Percentiles rank a stretch among this genome's conserved stretches.
Evolutionary conservation across 2,113 vertebrate species (phyloP).

Genomic region (Atherinomorus stipes): DNA sequence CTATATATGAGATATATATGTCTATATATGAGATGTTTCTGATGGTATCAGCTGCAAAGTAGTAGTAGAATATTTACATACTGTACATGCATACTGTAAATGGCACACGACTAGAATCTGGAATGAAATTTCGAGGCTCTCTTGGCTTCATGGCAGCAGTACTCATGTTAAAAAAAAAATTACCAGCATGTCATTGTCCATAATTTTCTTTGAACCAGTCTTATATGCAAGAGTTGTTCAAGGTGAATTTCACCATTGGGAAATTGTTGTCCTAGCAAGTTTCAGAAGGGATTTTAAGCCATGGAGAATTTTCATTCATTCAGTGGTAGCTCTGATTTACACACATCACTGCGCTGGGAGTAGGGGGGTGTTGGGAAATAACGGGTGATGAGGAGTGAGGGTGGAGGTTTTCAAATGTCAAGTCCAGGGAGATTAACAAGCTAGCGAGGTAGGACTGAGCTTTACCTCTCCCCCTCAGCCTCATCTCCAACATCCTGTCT

Average conservation of each 20-base stretch:
- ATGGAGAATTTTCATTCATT: conserved; percentile 67
- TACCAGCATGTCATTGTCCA: conserved; percentile 33
- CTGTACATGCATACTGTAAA: conserved; percentile 4
- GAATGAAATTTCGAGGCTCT: conserved; percentile 21
- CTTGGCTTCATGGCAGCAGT: conserved; percentile 25
- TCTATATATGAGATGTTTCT: too few species aligned
- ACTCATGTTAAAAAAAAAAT: conserved; percentile 34
- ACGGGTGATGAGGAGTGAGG: conserved; percentile 27
- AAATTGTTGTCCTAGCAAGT: conserved; percentile 52
- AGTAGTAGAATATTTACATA: too few species aligned
- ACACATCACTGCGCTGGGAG: conserved; percentile 59
- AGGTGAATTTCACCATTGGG: conserved; percentile 69
- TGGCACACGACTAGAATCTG: background rate
- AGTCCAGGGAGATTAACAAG: conserved; percentile 74
- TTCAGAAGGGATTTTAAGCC: conserved; percentile 69
- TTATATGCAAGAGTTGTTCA: conserved; percentile 50
- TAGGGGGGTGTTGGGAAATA: conserved; percentile 11
- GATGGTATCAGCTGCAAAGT: too few species aligned
- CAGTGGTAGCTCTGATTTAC: conserved; percentile 61
- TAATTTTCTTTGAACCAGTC: conserved; percentile 35
- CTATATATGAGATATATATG: too few species aligned
- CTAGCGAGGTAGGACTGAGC: conserved; percentile 52
- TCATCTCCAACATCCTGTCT: conserved; percentile 25
- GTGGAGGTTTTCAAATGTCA: conserved; percentile 78
- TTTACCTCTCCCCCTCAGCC: conserved; percentile 27